A percentile compares a stretch with the other conserved stretches of the same genome.
Evolutionary conservation across 2,113 vertebrate species (phyloP).

Genomic region (Crotalus helleri): DNA sequence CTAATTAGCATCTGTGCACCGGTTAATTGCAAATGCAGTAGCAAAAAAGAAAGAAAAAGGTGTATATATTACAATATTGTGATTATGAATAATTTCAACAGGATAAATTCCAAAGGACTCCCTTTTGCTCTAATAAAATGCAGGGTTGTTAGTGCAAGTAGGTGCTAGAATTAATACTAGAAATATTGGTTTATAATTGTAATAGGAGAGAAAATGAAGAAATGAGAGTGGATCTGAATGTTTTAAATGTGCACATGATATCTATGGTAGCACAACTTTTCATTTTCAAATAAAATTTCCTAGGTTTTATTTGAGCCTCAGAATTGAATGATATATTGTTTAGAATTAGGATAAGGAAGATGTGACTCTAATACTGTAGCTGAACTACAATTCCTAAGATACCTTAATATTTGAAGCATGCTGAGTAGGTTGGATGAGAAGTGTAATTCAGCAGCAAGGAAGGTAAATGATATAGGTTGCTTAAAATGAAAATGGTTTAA

Average conservation of each 20-base stretch:
- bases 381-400: background rate
- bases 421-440: background rate
- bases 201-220: background rate
- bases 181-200: slow-evolving; percentile 4
- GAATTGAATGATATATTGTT: background rate
- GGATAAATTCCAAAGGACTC: slow-evolving; percentile 2
- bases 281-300: background rate
- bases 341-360: background rate
- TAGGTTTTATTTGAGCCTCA: background rate
- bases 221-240: background rate
- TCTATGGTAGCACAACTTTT: background rate
- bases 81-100: slow-evolving; percentile 25
- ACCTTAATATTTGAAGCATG: background rate
- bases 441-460: background rate
- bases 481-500: background rate
- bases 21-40: slow-evolving; percentile 29
- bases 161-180: background rate
- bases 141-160: background rate
- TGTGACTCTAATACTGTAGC: background rate
- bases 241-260: background rate
- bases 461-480: background rate
- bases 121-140: slow-evolving; percentile 6
- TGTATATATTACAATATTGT: rapidly evolving
- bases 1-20: slow-evolving; percentile 5
- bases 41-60: background rate